Conservation (phyloP, 2,888 invertebrate genomes). For the Oconnorella tubifera region DNA sequence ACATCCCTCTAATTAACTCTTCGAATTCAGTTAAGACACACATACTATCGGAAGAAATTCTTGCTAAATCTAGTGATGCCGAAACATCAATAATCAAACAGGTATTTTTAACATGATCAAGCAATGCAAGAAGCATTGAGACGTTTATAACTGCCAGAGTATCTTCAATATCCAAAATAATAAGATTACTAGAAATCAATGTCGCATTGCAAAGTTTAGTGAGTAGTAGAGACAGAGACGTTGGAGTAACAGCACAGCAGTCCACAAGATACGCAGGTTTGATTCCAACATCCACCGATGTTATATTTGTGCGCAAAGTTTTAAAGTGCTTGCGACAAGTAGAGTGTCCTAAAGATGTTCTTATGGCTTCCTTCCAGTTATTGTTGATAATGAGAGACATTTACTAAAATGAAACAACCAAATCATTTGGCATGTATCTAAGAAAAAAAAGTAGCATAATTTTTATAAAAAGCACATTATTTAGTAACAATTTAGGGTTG, state of each 20-base stretch:
- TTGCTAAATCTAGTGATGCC: background rate
- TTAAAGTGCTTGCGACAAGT: background rate
- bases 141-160: background rate
- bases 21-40: background rate
- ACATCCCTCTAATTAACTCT: background rate
- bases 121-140: background rate
- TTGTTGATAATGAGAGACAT: too few species aligned
- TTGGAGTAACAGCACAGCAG: background rate
- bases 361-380: background rate
- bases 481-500: too few species aligned
- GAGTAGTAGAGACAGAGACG: background rate
- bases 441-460: too few species aligned
- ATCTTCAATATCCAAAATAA: background rate
- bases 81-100: background rate
- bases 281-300: background rate
- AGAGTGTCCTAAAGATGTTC: background rate
- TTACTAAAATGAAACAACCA: too few species aligned
- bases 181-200: background rate
- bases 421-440: too few species aligned
- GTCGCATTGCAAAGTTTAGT: background rate
- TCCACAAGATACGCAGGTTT: background rate
- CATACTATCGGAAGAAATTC: background rate
- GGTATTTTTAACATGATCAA: background rate
- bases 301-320: background rate
- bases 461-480: too few species aligned